Conservation (phyloP, 2,888 invertebrate genomes). For the Pristionchus arcanus region DNA sequence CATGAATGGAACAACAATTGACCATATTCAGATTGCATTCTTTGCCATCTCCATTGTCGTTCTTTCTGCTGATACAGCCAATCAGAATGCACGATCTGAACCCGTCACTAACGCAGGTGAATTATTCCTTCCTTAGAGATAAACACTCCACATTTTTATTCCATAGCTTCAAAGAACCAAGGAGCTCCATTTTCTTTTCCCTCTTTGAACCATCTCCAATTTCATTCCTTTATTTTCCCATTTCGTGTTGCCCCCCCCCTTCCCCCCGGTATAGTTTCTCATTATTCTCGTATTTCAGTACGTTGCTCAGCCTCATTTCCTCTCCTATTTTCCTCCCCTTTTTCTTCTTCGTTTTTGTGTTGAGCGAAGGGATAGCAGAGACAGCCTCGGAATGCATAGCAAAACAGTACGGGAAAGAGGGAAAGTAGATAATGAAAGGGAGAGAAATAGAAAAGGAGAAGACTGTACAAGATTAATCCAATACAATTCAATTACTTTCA, state of each 20-base stretch:
- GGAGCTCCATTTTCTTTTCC: not conserved
- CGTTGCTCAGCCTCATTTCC: constrained; percentile 30
- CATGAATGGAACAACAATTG: not conserved
- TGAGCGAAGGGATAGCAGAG: not conserved
- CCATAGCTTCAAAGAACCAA: not conserved
- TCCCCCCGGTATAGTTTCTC: constrained; percentile 9
- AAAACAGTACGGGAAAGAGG: constrained; percentile 27
- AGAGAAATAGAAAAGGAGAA: not conserved
- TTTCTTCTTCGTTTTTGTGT: constrained; percentile 6
- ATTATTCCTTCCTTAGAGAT: not conserved
- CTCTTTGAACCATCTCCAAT: constrained; percentile 23
- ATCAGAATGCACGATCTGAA: not conserved
- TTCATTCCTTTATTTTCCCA: constrained; percentile 28
- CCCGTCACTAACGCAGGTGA: not conserved
- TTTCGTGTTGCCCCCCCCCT: not conserved
- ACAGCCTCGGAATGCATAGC: constrained; percentile 25
- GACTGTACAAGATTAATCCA: not conserved
- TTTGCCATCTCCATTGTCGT: not conserved
- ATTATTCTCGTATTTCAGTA: constrained; percentile 24
- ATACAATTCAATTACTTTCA: not conserved
- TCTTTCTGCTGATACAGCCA: not conserved
- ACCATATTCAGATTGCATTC: constrained; percentile 1
- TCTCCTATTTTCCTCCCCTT: constrained; percentile 9
- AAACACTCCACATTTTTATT: not conserved
- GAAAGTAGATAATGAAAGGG: constrained; percentile 26